A percentile compares a stretch with the other conserved stretches of the same genome.
phyloP scores from a whole-genome alignment of 2,113 vertebrate genomes.

The Diadophis punctatus region DNA sequence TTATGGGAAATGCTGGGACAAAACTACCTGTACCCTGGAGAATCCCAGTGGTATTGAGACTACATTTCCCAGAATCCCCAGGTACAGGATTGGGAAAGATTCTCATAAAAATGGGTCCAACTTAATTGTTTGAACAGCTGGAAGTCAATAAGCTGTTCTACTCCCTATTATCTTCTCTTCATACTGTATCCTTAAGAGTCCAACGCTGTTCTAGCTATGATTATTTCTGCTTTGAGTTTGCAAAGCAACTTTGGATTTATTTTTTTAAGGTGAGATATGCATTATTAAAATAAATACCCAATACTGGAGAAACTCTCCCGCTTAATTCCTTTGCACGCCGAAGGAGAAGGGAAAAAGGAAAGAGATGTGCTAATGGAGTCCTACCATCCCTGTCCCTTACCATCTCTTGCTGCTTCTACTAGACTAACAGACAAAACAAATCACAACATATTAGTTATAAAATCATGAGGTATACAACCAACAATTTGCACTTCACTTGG shows the following conservation, averaged over 20 bases:
- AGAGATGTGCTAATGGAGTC: neutral
- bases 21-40: neutral
- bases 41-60: neutral
- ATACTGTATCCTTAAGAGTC: neutral
- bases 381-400: neutral
- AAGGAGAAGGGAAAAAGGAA: neutral
- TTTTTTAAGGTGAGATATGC: neutral
- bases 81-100: neutral
- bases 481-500: neutral
- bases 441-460: constrained; percentile 18
- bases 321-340: neutral
- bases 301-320: neutral
- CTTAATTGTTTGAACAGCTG: neutral
- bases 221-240: neutral
- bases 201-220: neutral
- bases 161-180: neutral
- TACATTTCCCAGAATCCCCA: neutral
- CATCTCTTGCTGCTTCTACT: neutral
- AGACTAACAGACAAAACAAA: constrained; percentile 25
- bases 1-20: neutral
- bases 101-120: neutral
- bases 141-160: neutral
- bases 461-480: constrained; percentile 60
- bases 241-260: neutral
- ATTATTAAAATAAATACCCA: neutral